Percentiles rank a stretch among this genome's conserved stretches.
These are phyloP conservation scores for Halictus ligatus DNA, from an alignment of 2,888 invertebrate species.

Conservation along the genomic window DNA sequence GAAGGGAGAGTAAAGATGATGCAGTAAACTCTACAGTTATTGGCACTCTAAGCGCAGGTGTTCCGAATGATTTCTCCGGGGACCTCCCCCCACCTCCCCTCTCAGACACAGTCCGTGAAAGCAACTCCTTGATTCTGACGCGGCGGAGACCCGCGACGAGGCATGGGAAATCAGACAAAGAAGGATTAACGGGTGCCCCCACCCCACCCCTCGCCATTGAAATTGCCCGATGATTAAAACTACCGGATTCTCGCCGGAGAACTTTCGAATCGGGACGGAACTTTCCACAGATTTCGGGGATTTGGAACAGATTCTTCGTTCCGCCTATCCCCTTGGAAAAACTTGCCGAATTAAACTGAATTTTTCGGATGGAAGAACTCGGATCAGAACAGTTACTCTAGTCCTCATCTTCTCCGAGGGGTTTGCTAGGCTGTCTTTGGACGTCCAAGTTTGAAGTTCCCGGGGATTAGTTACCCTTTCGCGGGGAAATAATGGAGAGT, in stretches of 20 bases:
- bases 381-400: not conserved
- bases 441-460: not conserved
- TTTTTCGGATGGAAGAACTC: not conserved
- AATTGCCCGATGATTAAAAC: conserved; percentile 8
- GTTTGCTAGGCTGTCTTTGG: not conserved
- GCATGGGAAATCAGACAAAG: conserved; percentile 57
- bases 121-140: conserved; percentile 59
- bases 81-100: conserved; percentile 21
- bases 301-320: not conserved
- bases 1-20: conserved; percentile 60
- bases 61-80: conserved; percentile 72
- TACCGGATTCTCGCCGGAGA: not conserved
- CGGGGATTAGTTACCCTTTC: not conserved
- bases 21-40: conserved; percentile 69
- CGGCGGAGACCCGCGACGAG: conserved; percentile 31
- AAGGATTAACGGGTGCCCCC: conserved; percentile 39
- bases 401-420: not conserved
- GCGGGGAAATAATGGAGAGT: not conserved
- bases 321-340: not conserved
- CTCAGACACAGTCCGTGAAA: conserved; percentile 37
- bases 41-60: conserved; percentile 73
- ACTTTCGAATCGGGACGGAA: not conserved
- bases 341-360: not conserved
- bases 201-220: not conserved
- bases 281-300: not conserved